A percentile compares a stretch with the other conserved stretches of the same genome.
Conservation (phyloP, 2,113 vertebrate genomes). For the Amazona vittata region DNA sequence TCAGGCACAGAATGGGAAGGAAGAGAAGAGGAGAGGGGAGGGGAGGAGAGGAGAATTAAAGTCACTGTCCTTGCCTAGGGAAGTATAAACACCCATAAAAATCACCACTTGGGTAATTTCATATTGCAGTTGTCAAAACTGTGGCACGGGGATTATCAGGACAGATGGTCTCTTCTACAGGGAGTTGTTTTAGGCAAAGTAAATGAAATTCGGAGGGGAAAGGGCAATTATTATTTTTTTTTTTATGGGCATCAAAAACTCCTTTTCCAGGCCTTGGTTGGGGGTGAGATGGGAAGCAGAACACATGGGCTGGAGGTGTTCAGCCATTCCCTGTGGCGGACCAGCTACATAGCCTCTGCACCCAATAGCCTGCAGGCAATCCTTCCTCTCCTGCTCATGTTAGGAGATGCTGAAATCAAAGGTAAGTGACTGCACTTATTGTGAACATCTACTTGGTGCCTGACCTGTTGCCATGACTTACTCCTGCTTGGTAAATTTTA, state of each 20-base stretch:
- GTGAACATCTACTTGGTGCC: not conserved
- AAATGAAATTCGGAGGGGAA: not conserved
- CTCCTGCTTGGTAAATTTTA: not conserved
- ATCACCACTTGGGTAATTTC: fast-evolving
- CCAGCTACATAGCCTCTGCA: not conserved
- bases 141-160: not conserved
- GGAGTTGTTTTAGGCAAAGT: not conserved
- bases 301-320: fast-evolving
- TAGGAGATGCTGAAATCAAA: not conserved
- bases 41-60: not conserved
- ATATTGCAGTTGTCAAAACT: not conserved
- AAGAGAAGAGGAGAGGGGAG: too few species aligned
- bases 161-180: not conserved
- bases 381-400: fast-evolving
- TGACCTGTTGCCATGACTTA: not conserved
- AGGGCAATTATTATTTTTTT: not conserved
- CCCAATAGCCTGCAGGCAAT: not conserved
- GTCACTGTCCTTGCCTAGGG: not conserved
- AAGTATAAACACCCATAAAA: not conserved
- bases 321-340: fast-evolving
- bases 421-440: not conserved
- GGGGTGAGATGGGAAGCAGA: too few species aligned
- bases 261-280: fast-evolving
- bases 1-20: not conserved
- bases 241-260: not conserved